Conservation (phyloP, 2,113 vertebrate species). For the Pyxicephalus adspersus region DNA sequence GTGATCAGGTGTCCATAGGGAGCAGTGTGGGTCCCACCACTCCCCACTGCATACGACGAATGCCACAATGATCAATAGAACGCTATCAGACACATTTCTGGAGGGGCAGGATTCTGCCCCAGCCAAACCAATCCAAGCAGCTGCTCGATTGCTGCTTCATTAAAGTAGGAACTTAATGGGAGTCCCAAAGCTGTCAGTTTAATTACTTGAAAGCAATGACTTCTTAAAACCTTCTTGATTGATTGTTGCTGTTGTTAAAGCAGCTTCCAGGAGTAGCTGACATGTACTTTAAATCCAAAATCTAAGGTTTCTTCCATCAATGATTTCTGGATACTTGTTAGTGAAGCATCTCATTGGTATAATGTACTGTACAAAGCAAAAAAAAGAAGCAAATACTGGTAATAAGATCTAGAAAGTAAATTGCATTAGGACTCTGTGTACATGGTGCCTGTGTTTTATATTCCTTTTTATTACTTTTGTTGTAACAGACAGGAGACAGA, state of each 20-base stretch:
- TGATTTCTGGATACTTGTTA: background rate
- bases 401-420: background rate
- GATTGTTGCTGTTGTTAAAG: constrained; percentile 6
- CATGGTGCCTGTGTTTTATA: too few species aligned
- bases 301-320: background rate
- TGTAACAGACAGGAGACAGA: too few species aligned
- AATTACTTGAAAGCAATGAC: constrained; percentile 54
- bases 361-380: background rate
- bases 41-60: constrained; percentile 15
- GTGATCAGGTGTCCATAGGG: background rate
- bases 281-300: constrained; percentile 19
- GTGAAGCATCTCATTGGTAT: background rate
- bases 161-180: constrained; percentile 28
- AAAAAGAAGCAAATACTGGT: background rate
- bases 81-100: constrained; percentile 39
- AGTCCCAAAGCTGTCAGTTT: constrained; percentile 51
- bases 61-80: constrained; percentile 43
- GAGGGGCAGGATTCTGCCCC: constrained; percentile 20
- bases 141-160: constrained; percentile 42
- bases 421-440: too few species aligned
- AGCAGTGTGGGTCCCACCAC: background rate
- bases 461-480: too few species aligned
- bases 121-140: constrained; percentile 44
- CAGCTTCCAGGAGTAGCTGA: constrained; percentile 44
- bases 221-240: constrained; percentile 49